Conservation (phyloP, 2,797 vertebrate species). For the Orientallactaga sibirica region DNA sequence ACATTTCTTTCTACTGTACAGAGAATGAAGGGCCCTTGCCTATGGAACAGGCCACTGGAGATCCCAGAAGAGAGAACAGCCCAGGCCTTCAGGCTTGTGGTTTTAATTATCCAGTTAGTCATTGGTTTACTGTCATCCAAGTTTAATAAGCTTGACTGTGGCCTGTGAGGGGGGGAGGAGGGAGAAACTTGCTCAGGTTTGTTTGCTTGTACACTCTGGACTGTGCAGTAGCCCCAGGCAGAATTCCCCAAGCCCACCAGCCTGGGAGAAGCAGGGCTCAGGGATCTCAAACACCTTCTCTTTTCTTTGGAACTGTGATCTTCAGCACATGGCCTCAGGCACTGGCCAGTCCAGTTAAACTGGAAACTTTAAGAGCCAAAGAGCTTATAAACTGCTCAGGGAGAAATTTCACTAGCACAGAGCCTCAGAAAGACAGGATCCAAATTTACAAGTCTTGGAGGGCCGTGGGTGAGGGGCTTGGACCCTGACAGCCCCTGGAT, state of each 20-base stretch:
- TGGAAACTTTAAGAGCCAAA: slow-evolving; percentile 32
- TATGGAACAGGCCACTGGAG: background rate
- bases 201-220: background rate
- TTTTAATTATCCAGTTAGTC: slow-evolving; percentile 71
- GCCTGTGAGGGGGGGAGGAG: background rate
- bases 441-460: background rate
- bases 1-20: slow-evolving; percentile 27
- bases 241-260: background rate
- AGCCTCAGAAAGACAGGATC: background rate
- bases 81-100: slow-evolving; percentile 50
- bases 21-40: background rate
- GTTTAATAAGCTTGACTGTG: slow-evolving; percentile 64
- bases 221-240: background rate
- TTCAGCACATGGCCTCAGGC: slow-evolving; percentile 1
- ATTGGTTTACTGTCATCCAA: slow-evolving; percentile 67
- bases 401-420: background rate
- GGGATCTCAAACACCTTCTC: background rate
- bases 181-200: background rate
- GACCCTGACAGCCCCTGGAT: no score
- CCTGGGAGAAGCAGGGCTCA: background rate
- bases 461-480: background rate
- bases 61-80: background rate
- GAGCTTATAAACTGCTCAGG: background rate
- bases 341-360: slow-evolving; percentile 48
- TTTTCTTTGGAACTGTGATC: background rate